Base-by-base conservation (phyloP, 2,888 invertebrate species). In the Branchipolynoe longqiensis region DNA sequence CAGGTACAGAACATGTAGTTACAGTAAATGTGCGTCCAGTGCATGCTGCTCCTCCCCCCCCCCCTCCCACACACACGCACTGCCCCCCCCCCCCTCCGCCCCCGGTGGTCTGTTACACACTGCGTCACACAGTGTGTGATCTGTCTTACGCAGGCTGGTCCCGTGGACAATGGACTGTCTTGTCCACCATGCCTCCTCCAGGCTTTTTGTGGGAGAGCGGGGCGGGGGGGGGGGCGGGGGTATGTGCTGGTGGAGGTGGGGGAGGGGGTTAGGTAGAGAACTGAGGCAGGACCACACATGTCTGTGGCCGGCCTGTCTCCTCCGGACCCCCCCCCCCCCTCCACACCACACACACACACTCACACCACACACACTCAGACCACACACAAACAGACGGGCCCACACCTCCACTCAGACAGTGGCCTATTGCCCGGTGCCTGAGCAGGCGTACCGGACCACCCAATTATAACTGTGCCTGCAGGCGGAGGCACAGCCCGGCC, bases 171-270 rank as follows among this genome's bases (percentile, higher is more conserved):
- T 69, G 69, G 69, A 1, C 69, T 22, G 14, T n/a, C 33, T 69
- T 69, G 69, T 69, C 69, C 22, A 22, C 25, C 33, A 69, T 69
- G 69, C 69, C 31, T n/a, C n/a, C n/a, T n/a, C n/a, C n/a, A n/a
- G n/a, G n/a, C n/a, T n/a, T n/a, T n/a, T n/a, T n/a, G n/a, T n/a
- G n/a, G n/a, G n/a, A n/a, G n/a, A n/a, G n/a, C n/a, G n/a, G n/a
- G n/a, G n/a, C n/a, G n/a, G n/a, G n/a, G n/a, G n/a, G n/a, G n/a
- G n/a, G n/a, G n/a, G n/a, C n/a, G n/a, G n/a, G n/a, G n/a, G n/a
- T n/a, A n/a, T n/a, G n/a, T n/a, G n/a, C n/a, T n/a, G n/a, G n/a
- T n/a, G n/a, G n/a, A n/a, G n/a, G n/a, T n/a, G n/a, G n/a, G n/a
- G n/a, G n/a, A n/a, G n/a, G n/a, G n/a, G n/a, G n/a, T n/a, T n/a